A percentile compares a stretch with the other conserved stretches of the same genome.
Conservation (phyloP, 2,113 vertebrate genomes). For the Phrynocephalus versicolor region DNA sequence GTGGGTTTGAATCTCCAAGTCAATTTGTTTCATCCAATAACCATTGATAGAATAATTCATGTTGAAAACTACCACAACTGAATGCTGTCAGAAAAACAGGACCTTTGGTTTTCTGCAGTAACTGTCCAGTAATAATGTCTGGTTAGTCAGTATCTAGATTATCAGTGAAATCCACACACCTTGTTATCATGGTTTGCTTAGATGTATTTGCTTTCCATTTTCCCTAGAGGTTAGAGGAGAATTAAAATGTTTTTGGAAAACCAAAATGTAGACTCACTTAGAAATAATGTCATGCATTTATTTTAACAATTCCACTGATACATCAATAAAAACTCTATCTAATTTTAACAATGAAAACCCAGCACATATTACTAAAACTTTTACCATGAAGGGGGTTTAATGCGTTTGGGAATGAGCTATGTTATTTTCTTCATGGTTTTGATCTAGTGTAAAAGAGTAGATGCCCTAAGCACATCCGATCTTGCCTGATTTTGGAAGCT, state of each 20-base stretch:
- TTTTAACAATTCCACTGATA: background rate
- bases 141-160: rapidly evolving
- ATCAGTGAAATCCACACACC: background rate
- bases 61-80: background rate
- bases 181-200: background rate
- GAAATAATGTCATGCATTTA: background rate
- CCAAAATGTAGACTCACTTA: background rate
- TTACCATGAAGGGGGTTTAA: background rate
- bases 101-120: background rate
- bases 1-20: background rate
- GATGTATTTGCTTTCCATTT: background rate
- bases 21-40: background rate
- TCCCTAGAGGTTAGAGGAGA: background rate
- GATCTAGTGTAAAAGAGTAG: background rate
- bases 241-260: background rate
- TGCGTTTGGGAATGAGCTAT: background rate
- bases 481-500: no score
- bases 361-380: background rate
- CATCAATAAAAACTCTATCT: background rate
- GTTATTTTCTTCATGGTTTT: background rate
- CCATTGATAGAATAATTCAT: background rate
- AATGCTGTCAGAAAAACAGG: background rate
- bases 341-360: background rate
- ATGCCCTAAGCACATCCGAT: no score
- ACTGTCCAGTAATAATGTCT: rapidly evolving